Base-by-base conservation (phyloP, 2,888 invertebrate genomes). In the Hemithea aestivaria region DNA sequence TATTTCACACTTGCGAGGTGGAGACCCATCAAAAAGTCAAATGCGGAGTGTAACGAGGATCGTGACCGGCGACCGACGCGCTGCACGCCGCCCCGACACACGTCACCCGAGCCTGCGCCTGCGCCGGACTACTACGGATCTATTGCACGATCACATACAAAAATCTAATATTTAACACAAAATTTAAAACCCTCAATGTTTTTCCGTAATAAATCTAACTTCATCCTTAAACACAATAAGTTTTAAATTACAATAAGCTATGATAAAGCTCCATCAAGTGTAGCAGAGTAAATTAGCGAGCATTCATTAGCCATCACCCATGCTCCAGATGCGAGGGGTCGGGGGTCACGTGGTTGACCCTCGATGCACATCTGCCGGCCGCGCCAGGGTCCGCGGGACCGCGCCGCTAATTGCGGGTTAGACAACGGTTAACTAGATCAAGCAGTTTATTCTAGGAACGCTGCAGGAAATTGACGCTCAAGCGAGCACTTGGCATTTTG, bases 1-100 rank as follows among this genome's bases (percentile, higher is more conserved):
- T 63, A 67, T 53, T 60, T 54, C 53, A 51, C 54, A 45, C 43
- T 49, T 48, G 43, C 38, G 23, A 22, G 38, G 30, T 27, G 23
- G 40, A 33, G 33, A 12, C 31, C 38, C 47, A 56, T 57, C 57
- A 52, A 47, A 52, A 53, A 57, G 59, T 57, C 52, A 47, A 52
- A 59, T 53, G 49, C 38, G 41, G 42, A 30, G 43, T 31, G 51
- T 62, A 62, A 62, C 62, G 58, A 61, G 56, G 46, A 23, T 57
- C 56, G 58, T 55, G 58, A 58, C 47, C 50, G 20, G 28, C 36
- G 48, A 35, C 35, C 21, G 10, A 43, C 37, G 31, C 33, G 26
- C 33, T 23, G 27, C 34, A 5, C 32, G 26, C 9, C 30, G 30
- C 35, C 22, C 31, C 43, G 26, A 37, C 34, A n/a, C n/a, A n/a